phyloP scores from a whole-genome alignment of 2,888 invertebrate genomes.

The Tenthredo scrophulariae region DNA sequence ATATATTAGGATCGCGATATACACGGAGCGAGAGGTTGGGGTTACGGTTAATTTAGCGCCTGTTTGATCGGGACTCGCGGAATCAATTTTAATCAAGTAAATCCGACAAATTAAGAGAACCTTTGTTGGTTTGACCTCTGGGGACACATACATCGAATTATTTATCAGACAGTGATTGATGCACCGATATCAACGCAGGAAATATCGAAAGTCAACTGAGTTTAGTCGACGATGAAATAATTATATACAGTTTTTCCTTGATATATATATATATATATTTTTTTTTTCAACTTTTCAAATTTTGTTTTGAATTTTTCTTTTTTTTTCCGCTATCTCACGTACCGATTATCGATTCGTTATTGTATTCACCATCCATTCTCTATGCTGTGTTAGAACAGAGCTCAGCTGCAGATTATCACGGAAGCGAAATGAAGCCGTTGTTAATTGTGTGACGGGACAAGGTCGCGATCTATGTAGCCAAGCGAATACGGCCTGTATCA shows the following conservation, averaged over 20 bases:
- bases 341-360: too few species aligned
- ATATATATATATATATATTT: too few species aligned
- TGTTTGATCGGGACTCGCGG: background rate
- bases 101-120: background rate
- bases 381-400: background rate
- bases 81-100: slow-evolving; percentile 1
- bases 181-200: background rate
- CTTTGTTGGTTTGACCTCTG: background rate
- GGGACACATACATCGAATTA: background rate
- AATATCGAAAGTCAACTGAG: too few species aligned
- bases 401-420: slow-evolving; percentile 39
- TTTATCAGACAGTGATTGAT: background rate
- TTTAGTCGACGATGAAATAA: too few species aligned
- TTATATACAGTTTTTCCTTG: too few species aligned
- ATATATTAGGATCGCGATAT: background rate
- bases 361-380: too few species aligned
- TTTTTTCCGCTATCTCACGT: too few species aligned
- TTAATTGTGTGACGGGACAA: slow-evolving; percentile 29
- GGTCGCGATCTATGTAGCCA: background rate
- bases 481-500: slow-evolving; percentile 22
- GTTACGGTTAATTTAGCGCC: background rate
- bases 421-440: slow-evolving; percentile 20
- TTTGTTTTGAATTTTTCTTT: too few species aligned
- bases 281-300: too few species aligned
- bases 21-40: background rate